Evolutionary conservation across 2,797 vertebrate species (phyloP).

Genomic region (Ara ararauna): DNA sequence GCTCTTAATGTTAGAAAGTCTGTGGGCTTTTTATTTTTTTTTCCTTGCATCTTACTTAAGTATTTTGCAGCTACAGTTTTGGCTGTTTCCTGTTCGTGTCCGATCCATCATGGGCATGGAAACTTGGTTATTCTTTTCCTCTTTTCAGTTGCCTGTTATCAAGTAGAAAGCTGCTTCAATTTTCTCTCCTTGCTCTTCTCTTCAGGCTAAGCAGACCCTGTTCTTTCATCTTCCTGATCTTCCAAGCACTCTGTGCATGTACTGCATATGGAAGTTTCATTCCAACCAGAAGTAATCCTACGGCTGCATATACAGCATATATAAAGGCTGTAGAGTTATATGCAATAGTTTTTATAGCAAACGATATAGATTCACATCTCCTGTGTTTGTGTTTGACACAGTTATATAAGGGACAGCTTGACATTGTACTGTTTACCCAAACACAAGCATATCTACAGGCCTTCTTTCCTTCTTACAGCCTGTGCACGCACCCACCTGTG

Average conservation of each 20-base stretch:
- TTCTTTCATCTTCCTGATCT: background rate
- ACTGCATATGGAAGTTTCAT: background rate
- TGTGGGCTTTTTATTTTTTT: background rate
- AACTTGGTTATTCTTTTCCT: background rate
- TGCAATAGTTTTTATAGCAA: background rate
- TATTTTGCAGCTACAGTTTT: background rate
- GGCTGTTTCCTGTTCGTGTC: background rate
- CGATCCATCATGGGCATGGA: accelerated
- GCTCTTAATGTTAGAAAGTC: background rate
- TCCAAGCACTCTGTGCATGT: background rate
- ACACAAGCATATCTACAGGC: background rate
- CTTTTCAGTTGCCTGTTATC: background rate
- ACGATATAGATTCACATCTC: accelerated
- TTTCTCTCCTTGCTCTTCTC: background rate
- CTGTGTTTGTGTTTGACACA: background rate
- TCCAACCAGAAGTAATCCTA: background rate
- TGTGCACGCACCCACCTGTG: accelerated
- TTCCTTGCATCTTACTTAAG: background rate
- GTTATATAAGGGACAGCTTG: background rate
- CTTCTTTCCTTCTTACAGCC: background rate
- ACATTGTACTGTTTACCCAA: background rate
- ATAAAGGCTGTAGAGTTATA: background rate
- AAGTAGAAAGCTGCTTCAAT: accelerated
- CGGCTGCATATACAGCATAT: background rate
- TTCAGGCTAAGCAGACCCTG: background rate